phyloP scores from a whole-genome alignment of 2,113 vertebrate species.

The Noturus placidus region DNA sequence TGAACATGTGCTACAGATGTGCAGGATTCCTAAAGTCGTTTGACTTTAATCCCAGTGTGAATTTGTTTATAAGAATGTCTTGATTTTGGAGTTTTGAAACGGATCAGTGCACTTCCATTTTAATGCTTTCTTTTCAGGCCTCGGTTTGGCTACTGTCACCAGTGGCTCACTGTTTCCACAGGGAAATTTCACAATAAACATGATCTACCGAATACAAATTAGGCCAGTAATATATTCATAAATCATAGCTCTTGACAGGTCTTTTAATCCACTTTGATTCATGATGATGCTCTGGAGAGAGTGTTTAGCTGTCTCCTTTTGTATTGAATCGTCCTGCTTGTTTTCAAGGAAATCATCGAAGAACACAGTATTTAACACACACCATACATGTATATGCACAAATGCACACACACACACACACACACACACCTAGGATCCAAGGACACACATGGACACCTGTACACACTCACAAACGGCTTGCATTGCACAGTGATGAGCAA shows the following conservation, averaged over 20 bases:
- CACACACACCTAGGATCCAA: constrained; percentile 25
- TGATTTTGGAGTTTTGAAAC: background rate
- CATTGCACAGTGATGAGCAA: constrained; percentile 17
- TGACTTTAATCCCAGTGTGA: background rate
- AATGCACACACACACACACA: background rate
- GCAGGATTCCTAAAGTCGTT: background rate
- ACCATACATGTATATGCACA: background rate
- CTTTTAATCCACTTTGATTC: constrained; percentile 79
- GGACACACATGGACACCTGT: background rate
- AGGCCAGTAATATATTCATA: constrained; percentile 77
- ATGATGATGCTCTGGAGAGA: constrained; percentile 69
- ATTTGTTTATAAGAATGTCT: background rate
- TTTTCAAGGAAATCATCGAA: constrained; percentile 64
- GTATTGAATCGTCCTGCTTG: constrained; percentile 63
- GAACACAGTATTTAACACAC: constrained; percentile 22
- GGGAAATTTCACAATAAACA: constrained; percentile 68
- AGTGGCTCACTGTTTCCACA: constrained; percentile 36
- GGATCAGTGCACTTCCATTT: constrained; percentile 11
- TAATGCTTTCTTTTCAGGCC: constrained; percentile 16
- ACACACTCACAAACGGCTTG: constrained; percentile 26
- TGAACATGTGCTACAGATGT: background rate
- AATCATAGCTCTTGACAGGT: constrained; percentile 73
- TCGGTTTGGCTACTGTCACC: constrained; percentile 26
- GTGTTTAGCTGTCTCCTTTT: constrained; percentile 64
- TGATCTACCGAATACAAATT: constrained; percentile 77